Conservation (phyloP, 1,140 invertebrate genomes). For the Drosophila miranda region DNA sequence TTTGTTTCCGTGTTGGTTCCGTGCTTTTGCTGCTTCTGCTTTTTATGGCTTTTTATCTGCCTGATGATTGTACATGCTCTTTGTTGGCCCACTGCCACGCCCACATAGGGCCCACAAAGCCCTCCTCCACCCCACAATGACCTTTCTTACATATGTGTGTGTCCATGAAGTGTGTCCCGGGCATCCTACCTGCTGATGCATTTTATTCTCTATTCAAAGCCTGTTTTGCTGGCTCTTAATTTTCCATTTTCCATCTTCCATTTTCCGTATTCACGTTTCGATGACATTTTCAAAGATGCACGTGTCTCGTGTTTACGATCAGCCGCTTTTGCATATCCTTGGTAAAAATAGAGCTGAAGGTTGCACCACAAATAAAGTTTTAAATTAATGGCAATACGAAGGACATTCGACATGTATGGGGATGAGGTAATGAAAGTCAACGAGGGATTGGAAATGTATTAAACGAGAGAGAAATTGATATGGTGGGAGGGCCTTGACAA, state of each 20-base stretch:
- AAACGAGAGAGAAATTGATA: too few relatives aligned
- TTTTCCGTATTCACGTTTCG: slow-evolving; percentile 11
- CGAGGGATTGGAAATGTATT: too few relatives aligned
- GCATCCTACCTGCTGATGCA: neutral
- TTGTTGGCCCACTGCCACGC: slow-evolving; percentile 34
- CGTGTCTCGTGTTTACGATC: slow-evolving; percentile 1
- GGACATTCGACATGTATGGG: too few relatives aligned
- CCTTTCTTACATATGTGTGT: slow-evolving; percentile 8
- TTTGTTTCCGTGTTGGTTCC: slow-evolving; percentile 68
- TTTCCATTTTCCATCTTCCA: slow-evolving; percentile 7
- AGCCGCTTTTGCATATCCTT: slow-evolving; percentile 14
- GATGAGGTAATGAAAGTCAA: too few relatives aligned
- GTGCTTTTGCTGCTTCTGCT: slow-evolving; percentile 25
- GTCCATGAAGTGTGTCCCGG: slow-evolving; percentile 31
- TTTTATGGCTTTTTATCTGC: slow-evolving; percentile 65
- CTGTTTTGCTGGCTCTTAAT: too few relatives aligned
- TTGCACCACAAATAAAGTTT: too few relatives aligned
- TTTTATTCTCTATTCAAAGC: slow-evolving; percentile 9
- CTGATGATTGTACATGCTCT: slow-evolving; percentile 58
- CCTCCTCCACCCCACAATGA: neutral
- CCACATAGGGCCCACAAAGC: neutral
- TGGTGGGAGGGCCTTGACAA: too few relatives aligned
- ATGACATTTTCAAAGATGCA: slow-evolving; percentile 24
- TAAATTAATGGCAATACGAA: too few relatives aligned
- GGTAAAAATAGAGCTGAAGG: too few relatives aligned